A percentile compares a stretch with the other conserved stretches of the same genome.
These are phyloP conservation scores for Grammomys dolichurus DNA, from an alignment of 2,113 vertebrate species.

Conservation along the genomic window DNA sequence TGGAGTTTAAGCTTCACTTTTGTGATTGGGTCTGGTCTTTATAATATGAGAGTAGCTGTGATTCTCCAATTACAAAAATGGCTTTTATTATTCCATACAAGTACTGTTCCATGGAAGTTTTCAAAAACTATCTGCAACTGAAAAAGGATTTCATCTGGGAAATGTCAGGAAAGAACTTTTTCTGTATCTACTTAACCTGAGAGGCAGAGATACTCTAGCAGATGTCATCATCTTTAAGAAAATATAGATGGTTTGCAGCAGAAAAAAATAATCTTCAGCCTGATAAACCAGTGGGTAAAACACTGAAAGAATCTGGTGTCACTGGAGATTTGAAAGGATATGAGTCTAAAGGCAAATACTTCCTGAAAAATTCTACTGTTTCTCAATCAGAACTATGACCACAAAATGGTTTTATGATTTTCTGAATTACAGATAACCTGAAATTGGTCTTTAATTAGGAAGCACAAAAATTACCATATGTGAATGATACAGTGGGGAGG, in stretches of 20 bases:
- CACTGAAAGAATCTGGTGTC: not conserved
- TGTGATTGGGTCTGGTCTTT: not conserved
- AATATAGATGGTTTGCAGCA: not conserved
- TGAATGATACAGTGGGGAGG: no score
- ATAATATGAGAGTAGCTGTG: not conserved
- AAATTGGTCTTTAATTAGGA: not conserved
- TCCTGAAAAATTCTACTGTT: not conserved
- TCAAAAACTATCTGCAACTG: not conserved
- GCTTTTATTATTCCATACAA: not conserved
- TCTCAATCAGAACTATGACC: not conserved
- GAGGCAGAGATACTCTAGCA: not conserved
- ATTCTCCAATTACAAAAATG: not conserved
- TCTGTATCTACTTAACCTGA: not conserved
- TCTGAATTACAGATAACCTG: not conserved
- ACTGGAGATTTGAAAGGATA: not conserved
- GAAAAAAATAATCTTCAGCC: not conserved
- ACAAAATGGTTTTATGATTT: not conserved
- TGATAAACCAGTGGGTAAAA: not conserved
- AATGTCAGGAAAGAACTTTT: not conserved
- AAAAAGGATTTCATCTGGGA: not conserved
- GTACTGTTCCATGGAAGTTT: not conserved
- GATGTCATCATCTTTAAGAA: not conserved
- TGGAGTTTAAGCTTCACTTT: not conserved
- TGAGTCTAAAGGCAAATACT: not conserved
- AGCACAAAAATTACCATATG: not conserved